Base-by-base conservation (phyloP, 2,888 invertebrate genomes). In the Drosophila algonquin region DNA sequence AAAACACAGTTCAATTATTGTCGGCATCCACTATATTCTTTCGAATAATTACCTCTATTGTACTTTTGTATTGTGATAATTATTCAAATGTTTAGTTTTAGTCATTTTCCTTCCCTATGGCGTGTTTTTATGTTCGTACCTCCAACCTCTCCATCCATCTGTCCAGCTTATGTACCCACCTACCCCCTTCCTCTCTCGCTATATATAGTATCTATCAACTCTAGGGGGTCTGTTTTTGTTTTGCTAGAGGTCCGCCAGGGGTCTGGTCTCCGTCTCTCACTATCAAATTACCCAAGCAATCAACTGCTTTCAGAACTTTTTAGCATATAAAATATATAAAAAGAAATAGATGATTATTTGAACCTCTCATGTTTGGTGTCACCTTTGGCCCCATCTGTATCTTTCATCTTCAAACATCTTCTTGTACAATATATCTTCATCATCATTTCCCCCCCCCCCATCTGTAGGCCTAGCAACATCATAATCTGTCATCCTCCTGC, bases 11-110 rank as follows among this genome's bases (percentile, higher is more conserved):
- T 64, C 10, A 64, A 54, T 54, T 54, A 47, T 64, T 54, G 47
- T 30, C 54, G 40, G 40, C 40, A 40, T 40, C 7, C n/a, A 21
- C 21, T 3, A 21, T 21, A 40, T 14, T 59, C 40, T 59, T 54
- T 52, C 69, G 45, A 54, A 53, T 69, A 62, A 62, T 51, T 53
- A 44, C 70, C 35, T 27, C 67, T 44, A 67, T 57, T 67, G 68
- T 57, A 67, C 56, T 57, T 50, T 57, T 27, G 57, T 57, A 67
- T 68, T 57, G 40, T 57, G 44, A 67, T 67, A 45, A 57, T 67
- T 67, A 67, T 67, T 70, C 40, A 60, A 70, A 69, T 55, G 50
- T 70, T 72, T 72, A 52, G 72, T 71, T 70, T 72, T 72, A 52
- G 72, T 71, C 54, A 63, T 35, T 45, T 56, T 58, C 58, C 35